Percentiles rank a stretch among this genome's conserved stretches.
Conservation (phyloP, 2,113 vertebrate species). For the Mus musculus region GRCm39 chr14:52239501-52240000, state of each 20-base stretch:
- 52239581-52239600: conserved; percentile 33
- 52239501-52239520: neutral
- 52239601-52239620: conserved; percentile 29
- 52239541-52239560: conserved; percentile 16
- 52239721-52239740: conserved; percentile 75
- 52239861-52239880: conserved; percentile 91
- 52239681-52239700: neutral
- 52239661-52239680: conserved; percentile 12
- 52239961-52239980: neutral
- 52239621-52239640: conserved; percentile 47
- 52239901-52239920: conserved; percentile 94
- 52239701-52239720: neutral
- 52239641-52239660: conserved; percentile 36
- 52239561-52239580: conserved; percentile 22
- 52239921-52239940: conserved; percentile 60
- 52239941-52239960: neutral
- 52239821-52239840: conserved; percentile 91
- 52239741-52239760: conserved; percentile 94
- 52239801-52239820: conserved; percentile 90
- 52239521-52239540: conserved; percentile 32
- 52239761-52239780: conserved; percentile 92
- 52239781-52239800: conserved; percentile 93
- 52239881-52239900: conserved; percentile 94
- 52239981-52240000: neutral
- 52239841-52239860: conserved; percentile 86